phyloP scores from a whole-genome alignment of 2,113 vertebrate genomes.

The Stomatorhinus ivindoensis region DNA sequence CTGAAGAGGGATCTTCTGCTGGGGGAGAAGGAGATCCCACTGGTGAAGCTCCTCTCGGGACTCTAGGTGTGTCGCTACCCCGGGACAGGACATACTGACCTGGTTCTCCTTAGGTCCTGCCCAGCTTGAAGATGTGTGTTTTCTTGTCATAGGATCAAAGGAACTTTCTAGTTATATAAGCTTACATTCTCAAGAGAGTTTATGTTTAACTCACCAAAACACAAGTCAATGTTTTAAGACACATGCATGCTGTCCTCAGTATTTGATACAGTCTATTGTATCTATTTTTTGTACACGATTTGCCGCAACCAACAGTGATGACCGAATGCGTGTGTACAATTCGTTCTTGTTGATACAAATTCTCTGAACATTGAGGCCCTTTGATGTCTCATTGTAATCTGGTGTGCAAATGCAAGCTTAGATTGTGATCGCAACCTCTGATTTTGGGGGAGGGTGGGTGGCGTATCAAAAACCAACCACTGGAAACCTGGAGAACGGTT shows the following conservation, averaged over 20 bases:
- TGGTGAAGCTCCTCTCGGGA: conserved; percentile 69
- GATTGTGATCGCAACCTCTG: conserved; percentile 38
- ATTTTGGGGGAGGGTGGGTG: background rate
- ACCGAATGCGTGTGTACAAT: conserved; percentile 19
- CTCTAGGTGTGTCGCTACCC: conserved; percentile 34
- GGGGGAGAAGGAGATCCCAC: conserved; percentile 81
- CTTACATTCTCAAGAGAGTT: background rate
- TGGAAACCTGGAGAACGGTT: conserved; percentile 12
- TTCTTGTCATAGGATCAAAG: conserved; percentile 15
- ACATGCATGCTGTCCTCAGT: background rate
- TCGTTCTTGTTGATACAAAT: conserved; percentile 36
- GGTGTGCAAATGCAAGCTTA: conserved; percentile 57
- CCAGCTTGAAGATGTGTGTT: conserved; percentile 21
- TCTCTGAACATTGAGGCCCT: conserved; percentile 37
- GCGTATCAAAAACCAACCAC: conserved; percentile 25
- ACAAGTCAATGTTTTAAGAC: background rate
- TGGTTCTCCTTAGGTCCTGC: conserved; percentile 1
- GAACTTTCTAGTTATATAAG: background rate
- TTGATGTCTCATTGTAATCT: conserved; percentile 45
- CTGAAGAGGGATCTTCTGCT: conserved; percentile 86
- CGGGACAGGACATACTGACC: background rate
- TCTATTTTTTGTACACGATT: background rate
- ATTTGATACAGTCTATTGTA: background rate
- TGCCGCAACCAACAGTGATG: background rate
- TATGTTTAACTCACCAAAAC: background rate